Evolutionary conservation across 2,797 vertebrate genomes (phyloP).

Genomic region (Argya squamiceps): DNA sequence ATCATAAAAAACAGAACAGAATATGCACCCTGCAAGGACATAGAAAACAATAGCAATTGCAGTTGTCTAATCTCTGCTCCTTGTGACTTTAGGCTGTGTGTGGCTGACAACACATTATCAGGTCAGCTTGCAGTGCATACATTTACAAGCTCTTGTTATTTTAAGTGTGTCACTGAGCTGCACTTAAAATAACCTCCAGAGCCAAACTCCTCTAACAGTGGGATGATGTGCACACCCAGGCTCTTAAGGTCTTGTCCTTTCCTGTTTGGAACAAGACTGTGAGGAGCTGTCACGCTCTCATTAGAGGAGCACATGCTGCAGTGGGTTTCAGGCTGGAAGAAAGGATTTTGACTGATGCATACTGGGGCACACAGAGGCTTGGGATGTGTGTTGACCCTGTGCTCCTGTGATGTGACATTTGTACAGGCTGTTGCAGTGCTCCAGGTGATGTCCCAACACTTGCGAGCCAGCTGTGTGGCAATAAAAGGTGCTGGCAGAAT

Average conservation of each 20-base stretch:
- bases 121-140: neutral
- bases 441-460: neutral
- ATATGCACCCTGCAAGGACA: neutral
- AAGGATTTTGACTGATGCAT: neutral
- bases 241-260: neutral
- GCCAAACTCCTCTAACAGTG: neutral
- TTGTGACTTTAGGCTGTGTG: neutral
- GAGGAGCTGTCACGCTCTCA: neutral
- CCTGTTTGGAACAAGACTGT: accelerated
- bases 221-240: accelerated
- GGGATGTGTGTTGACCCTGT: accelerated
- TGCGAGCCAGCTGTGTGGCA: neutral
- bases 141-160: conserved; percentile 43
- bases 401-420: neutral
- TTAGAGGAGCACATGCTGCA: neutral
- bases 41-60: neutral
- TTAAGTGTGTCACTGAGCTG: neutral
- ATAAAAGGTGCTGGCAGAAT: neutral
- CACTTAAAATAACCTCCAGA: conserved; percentile 17
- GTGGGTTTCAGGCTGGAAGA: neutral
- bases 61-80: neutral
- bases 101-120: neutral
- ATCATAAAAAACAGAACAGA: neutral
- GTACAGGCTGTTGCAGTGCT: neutral
- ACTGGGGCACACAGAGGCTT: accelerated